Conservation (phyloP, 2,113 vertebrate species). For the Procavia capensis region DNA sequence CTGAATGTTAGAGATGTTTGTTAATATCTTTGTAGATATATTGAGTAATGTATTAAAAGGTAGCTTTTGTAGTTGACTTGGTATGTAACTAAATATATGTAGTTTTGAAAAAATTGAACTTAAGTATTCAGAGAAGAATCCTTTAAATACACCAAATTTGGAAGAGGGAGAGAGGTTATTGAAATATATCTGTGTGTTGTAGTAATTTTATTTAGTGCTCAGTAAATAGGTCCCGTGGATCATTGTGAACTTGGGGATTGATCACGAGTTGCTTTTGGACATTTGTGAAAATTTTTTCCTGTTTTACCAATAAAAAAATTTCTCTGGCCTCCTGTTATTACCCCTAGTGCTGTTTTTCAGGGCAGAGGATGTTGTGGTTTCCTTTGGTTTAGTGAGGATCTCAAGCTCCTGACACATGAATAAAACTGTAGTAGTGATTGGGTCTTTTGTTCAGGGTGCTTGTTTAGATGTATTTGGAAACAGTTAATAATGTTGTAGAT, state of each 20-base stretch:
- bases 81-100: not conserved
- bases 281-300: not conserved
- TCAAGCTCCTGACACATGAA: constrained; percentile 3
- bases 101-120: not conserved
- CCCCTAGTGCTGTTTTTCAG: not conserved
- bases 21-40: not conserved
- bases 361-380: not conserved
- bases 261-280: not conserved
- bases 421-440: not conserved
- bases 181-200: not conserved
- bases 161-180: not conserved
- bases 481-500: not conserved
- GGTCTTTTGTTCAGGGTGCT: not conserved
- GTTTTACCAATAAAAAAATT: not conserved
- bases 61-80: not conserved
- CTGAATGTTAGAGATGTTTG: not conserved
- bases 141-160: not conserved
- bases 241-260: not conserved
- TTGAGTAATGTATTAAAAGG: not conserved
- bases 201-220: not conserved
- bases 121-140: not conserved
- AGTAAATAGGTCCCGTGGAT: not conserved
- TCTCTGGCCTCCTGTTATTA: not conserved
- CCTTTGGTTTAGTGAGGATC: not conserved
- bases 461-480: not conserved